Conservation (phyloP, 2,113 vertebrate genomes). For the Chloropsis hardwickii region DNA sequence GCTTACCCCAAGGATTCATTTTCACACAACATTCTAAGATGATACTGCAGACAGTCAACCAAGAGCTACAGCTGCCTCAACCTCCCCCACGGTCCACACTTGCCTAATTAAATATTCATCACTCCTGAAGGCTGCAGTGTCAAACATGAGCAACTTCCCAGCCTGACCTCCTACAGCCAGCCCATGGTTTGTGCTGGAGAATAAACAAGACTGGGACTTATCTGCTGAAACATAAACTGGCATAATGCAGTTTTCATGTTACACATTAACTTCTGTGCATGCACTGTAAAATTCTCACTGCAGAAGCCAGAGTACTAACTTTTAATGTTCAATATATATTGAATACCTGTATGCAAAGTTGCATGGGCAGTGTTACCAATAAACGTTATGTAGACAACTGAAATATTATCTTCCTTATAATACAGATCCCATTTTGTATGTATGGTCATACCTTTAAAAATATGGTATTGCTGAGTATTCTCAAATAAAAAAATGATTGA, state of each 20-base stretch:
- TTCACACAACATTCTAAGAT: constrained; percentile 9
- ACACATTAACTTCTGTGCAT: not conserved
- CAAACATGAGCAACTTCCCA: constrained; percentile 6
- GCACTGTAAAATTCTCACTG: not conserved
- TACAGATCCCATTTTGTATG: not conserved
- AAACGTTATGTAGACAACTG: not conserved
- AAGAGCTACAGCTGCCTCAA: not conserved
- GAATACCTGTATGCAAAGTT: not conserved
- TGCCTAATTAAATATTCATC: constrained; percentile 73
- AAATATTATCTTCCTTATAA: not conserved
- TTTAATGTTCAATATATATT: not conserved
- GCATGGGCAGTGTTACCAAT: not conserved
- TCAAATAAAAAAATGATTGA: not conserved
- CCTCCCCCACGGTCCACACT: not conserved
- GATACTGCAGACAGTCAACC: not conserved
- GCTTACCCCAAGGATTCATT: constrained; percentile 23
- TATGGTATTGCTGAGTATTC: not conserved
- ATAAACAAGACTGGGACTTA: not conserved
- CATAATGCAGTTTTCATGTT: constrained; percentile 50
- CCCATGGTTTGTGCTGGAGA: not conserved
- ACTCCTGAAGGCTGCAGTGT: not conserved
- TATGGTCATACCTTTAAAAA: not conserved
- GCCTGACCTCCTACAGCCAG: constrained; percentile 62
- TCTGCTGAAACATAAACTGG: not conserved
- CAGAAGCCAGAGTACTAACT: not conserved